Evolutionary conservation across 1,140 invertebrate species (phyloP), one percentile per base, ranked within the genome.

Genomic region (Pollicipes pollicipes): DNA sequence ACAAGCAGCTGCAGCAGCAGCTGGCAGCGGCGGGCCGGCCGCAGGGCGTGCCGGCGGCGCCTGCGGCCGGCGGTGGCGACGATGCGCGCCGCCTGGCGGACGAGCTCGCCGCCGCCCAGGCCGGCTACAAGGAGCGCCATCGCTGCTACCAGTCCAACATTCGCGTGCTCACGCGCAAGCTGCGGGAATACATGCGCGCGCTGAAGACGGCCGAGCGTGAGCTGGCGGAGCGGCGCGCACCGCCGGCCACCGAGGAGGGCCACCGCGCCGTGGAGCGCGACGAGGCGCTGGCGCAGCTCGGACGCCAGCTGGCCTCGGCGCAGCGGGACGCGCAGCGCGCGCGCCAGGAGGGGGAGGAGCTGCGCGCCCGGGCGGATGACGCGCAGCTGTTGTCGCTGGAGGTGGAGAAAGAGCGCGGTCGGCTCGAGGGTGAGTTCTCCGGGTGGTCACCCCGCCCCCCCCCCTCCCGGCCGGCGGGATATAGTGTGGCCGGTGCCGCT

Each of bases 141-240:
- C 63, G 63, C 27, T 27, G 63, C 63, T 64, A 64, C 63, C 63
- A 27, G 24, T 64, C 63, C 63, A 64, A 64, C 27, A 64, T 64
- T n/a, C 63, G 63, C 27, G 24, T 64, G 63, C 63, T 64, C 24
- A 64, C 63, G 6, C 21, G 63, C 24, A 64, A 64, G 26, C 63
- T 64, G 63, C 24, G 24, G 6, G 63, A 64, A 21, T 64, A 64
- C 63, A 27, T 27, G 21, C 63, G 63, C 63, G 27, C 63, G 21
- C 24, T 64, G 24, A 64, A 64, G 63, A 64, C 63, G 63, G 63
- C 63, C 24, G 24, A n/a, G 63, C 24, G 21, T 10, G 63, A 64
- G 63, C 63, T 64, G 63, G 63, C 21, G 63, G 63, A 64, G 63
- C 63, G 35, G n/a, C n/a, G n/a, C n/a, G n/a, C n/a, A n/a, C 35